Evolutionary conservation across 1,140 invertebrate species (phyloP), one percentile per base, ranked within the genome.

Genomic region (Brachionus rubens): DNA sequence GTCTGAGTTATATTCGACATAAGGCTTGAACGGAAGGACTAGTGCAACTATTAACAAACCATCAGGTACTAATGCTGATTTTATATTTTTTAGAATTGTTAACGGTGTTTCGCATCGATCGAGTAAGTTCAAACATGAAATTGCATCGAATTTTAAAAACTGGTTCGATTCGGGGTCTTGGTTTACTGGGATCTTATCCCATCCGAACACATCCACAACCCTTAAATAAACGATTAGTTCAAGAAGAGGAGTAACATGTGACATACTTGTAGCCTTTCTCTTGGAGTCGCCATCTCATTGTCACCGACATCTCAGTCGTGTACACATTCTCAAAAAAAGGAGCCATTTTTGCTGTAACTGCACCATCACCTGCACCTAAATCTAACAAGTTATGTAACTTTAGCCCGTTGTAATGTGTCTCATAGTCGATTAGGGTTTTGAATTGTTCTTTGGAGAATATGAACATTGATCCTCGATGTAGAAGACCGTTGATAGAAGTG

Each of bases 401-500:
- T 12, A 10, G 16, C 75, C 1, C 68, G 77, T 50, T 75, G 77
- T 56, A 56, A 33, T 75, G 86, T 82, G 82, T 78, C 28, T 77
- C 77, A 41, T 80, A 72, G 16, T 76, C 75, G 6, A 92, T 85
- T 65, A 95, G 85, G 75, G 85, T 82, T 77, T 87, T 84, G 77
- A 93, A 90, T 80, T 95, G 92, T 21, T 87, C 82, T 30, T 86
- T 83, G 0, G 92, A 95, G 78, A 93, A 89, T 1, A 96, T 91
- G 85, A 94, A 94, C 93, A 96, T 96, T 0, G 92, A 93, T 14
- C 93, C 93, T 47, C 93, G 87, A 16, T 90, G 88, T 7, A 95
- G 85, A 81, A 92, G 88, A 77, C 91, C 91, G 86, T 92, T 93
- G 62, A 92, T 90, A 47, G 90, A 91, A 2, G 91, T 93, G 79